Evolutionary conservation across 2,888 invertebrate species (phyloP).

Genomic region (Diachrysia chrysitis): DNA sequence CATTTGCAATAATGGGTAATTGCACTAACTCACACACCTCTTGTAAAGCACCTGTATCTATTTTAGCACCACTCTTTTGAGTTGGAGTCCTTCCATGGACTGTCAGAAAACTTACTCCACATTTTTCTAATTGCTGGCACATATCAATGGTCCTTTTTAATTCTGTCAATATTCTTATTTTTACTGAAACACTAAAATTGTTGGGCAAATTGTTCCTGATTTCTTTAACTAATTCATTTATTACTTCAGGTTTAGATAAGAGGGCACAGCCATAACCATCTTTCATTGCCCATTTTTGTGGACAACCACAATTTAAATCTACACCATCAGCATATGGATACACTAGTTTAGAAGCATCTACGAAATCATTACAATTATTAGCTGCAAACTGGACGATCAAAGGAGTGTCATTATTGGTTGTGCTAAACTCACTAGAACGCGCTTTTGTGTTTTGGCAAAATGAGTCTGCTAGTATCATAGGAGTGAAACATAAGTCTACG

Average conservation of each 20-base stretch:
- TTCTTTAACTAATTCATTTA: slow-evolving; percentile 94
- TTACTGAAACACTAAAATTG: slow-evolving; percentile 96
- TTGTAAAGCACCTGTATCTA: slow-evolving; percentile 92
- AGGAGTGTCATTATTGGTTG: slow-evolving; percentile 93
- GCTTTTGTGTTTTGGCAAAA: slow-evolving; percentile 97
- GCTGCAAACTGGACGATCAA: slow-evolving; percentile 98
- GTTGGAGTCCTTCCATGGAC: slow-evolving; percentile 97
- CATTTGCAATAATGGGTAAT: slow-evolving; percentile 97
- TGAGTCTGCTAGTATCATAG: slow-evolving; percentile 98
- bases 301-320: slow-evolving; percentile 99
- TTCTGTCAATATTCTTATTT: slow-evolving; percentile 95
- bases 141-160: slow-evolving; percentile 93
- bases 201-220: slow-evolving; percentile 92
- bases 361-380: slow-evolving; percentile 94
- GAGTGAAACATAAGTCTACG: slow-evolving; percentile 97
- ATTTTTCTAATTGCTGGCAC: slow-evolving; percentile 93
- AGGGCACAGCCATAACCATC: slow-evolving; percentile 97
- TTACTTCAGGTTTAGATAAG: slow-evolving; percentile 94
- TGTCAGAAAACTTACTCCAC: slow-evolving; percentile 96
- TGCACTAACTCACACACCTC: slow-evolving; percentile 92
- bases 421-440: slow-evolving; percentile 94
- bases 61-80: slow-evolving; percentile 93
- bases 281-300: slow-evolving; percentile 98
- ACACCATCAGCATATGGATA: slow-evolving; percentile 96
- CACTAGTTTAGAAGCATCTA: slow-evolving; percentile 95